Conservation (phyloP, 2,113 vertebrate species). For the Oncorhynchus mykiss region DNA sequence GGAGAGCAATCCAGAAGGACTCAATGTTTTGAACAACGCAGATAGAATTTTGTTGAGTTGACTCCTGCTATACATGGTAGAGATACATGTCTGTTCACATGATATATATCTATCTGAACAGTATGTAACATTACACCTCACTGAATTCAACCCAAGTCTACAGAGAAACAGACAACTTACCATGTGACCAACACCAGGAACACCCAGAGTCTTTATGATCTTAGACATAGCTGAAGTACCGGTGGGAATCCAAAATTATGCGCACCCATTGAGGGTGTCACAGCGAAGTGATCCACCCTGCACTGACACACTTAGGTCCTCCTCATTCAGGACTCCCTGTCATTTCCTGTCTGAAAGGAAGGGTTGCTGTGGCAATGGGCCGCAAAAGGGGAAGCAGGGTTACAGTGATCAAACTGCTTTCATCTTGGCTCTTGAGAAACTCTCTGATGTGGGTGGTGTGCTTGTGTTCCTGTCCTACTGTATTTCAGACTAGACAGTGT, state of each 20-base stretch:
- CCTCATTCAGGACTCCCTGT: slow-evolving; percentile 78
- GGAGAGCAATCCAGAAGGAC: no score
- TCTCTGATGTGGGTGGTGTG: slow-evolving; percentile 49
- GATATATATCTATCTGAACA: no score
- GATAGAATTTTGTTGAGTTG: no score
- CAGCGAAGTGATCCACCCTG: slow-evolving; percentile 57
- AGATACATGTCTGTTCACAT: no score
- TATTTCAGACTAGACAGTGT: background rate
- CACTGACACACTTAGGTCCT: slow-evolving; percentile 51
- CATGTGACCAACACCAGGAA: slow-evolving; percentile 82
- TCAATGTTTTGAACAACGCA: no score
- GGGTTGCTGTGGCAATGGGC: slow-evolving; percentile 90
- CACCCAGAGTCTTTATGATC: slow-evolving; percentile 79
- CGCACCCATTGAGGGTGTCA: slow-evolving; percentile 37
- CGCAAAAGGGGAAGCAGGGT: slow-evolving; percentile 89
- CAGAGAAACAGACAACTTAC: slow-evolving; percentile 73
- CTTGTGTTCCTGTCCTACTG: background rate
- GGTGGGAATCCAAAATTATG: slow-evolving; percentile 29
- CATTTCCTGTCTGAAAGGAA: slow-evolving; percentile 79
- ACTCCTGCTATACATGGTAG: no score
- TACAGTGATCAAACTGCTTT: slow-evolving; percentile 67
- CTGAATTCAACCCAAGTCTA: slow-evolving; percentile 34
- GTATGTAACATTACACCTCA: slow-evolving; percentile 47
- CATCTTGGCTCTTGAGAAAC: slow-evolving; percentile 61
- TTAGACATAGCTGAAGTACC: slow-evolving; percentile 81